Base-by-base conservation (phyloP, 1,140 invertebrate genomes). In the Zaprionus gabonicus region DNA sequence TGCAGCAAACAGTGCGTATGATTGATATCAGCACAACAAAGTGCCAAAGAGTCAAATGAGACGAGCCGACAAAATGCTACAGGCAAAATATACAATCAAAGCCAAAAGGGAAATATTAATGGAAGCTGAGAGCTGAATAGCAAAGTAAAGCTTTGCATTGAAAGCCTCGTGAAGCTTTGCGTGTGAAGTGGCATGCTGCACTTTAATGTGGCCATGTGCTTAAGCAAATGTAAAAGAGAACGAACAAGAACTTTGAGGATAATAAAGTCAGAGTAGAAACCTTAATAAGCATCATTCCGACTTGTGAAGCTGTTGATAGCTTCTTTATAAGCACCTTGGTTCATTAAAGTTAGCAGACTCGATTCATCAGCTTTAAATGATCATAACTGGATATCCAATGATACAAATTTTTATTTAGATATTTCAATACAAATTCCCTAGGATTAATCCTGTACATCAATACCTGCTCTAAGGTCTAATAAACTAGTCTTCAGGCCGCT, bases 1-100 rank as follows among this genome's bases (percentile, higher is more conserved):
- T 70, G 68, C 53, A 56, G 84, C 85, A 84, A 76, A 84, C 85
- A 84, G 85, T 90, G 84, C 84, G 84, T 88, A 88, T 88, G 84
- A 88, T 88, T 88, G 84, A 88, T 88, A 88, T 88, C 84, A 56
- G 62, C 34, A 53, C 41, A 60, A 38, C 71, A 62, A 64, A 73
- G 82, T 73, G 70, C 51, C 72, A 76, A 72, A 56, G 41, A 38
- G 36, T 38, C 56, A 57, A 60, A 65, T 76, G 63, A 71, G 55
- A 76, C 62, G 34, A 28, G 69, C 55, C 58, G 41, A 38, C 31
- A 75, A 57, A 55, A 53, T 36, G 15, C 28, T 27, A 1, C n/a
- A 58, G 17, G 17, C 5, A 4, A 28, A 6, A 23, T 28, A n/a
- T 31, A 46, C 3, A 55, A 20, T 31, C n/a, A 20, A 25, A 57